Conservation (phyloP, 2,888 invertebrate species). For the Brachycybe producta region DNA sequence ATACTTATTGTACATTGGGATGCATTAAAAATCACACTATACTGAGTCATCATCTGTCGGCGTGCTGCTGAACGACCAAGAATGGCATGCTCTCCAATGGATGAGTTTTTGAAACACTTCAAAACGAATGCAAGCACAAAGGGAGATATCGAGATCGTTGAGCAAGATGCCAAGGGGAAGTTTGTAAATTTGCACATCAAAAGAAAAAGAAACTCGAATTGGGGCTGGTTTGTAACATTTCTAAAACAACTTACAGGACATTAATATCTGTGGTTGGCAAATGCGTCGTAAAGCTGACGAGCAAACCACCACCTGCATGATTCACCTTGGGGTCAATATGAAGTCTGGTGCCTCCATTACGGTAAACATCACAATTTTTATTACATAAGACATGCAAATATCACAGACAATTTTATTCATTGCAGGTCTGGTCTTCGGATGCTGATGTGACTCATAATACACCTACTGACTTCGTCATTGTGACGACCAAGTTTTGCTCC, state of each 20-base stretch:
- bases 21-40: too few relatives aligned
- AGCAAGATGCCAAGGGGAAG: slow-evolving; percentile 73
- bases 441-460: slow-evolving; percentile 71
- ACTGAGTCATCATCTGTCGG: too few relatives aligned
- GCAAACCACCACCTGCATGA: slow-evolving; percentile 73
- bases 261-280: slow-evolving; percentile 59
- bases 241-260: slow-evolving; percentile 28
- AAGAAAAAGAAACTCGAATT: slow-evolving; percentile 55
- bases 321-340: slow-evolving; percentile 72
- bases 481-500: too few relatives aligned
- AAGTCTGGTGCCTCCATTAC: slow-evolving; percentile 62
- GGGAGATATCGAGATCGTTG: slow-evolving; percentile 71
- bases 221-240: neutral
- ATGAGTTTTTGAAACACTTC: slow-evolving; percentile 43
- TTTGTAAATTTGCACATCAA: slow-evolving; percentile 79
- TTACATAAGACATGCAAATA: neutral
- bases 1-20: too few relatives aligned
- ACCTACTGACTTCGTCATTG: slow-evolving; percentile 64
- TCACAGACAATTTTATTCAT: neutral
- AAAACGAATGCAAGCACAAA: slow-evolving; percentile 37
- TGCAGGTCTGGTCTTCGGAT: slow-evolving; percentile 72
- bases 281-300: slow-evolving; percentile 63
- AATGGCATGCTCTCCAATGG: slow-evolving; percentile 49
- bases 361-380: slow-evolving; percentile 28
- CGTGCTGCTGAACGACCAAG: slow-evolving; percentile 49